Percentiles rank a stretch among this genome's conserved stretches.
These are phyloP conservation scores for Pangasius krempfi DNA, from an alignment of 2,797 vertebrate genomes.

Conservation along the genomic window DNA sequence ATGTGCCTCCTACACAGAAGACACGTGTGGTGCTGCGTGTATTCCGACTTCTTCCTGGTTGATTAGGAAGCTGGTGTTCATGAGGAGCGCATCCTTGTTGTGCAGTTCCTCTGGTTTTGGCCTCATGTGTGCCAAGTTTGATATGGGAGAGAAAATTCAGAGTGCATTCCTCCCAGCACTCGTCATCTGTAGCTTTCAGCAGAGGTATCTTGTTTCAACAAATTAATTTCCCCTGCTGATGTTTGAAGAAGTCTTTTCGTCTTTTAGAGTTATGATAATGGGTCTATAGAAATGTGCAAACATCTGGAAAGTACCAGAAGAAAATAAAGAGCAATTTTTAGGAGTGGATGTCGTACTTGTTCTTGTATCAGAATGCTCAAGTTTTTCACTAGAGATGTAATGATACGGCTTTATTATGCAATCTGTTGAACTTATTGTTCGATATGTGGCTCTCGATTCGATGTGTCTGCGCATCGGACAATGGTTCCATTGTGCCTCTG, in stretches of 20 bases:
- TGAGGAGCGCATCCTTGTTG: neutral
- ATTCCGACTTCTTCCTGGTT: neutral
- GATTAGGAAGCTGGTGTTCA: conserved; percentile 14
- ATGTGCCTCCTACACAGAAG: conserved; percentile 19
- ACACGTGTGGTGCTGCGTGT: neutral
- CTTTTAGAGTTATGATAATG: conserved; percentile 2
- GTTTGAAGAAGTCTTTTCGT: neutral
- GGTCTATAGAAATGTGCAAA: neutral
- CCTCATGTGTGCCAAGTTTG: neutral
- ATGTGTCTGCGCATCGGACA: neutral
- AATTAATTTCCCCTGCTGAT: conserved; percentile 8
- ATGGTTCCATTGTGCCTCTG: neutral
- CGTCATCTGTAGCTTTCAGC: conserved; percentile 14
- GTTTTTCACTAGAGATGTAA: neutral
- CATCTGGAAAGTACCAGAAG: conserved; percentile 31
- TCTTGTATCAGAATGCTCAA: neutral
- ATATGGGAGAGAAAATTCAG: conserved; percentile 22
- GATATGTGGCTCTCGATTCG: neutral
- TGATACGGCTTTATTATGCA: neutral
- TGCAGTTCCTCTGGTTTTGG: neutral
- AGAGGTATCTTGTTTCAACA: conserved; percentile 5
- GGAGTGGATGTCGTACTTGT: neutral
- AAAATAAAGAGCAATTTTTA: neutral
- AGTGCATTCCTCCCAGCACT: conserved; percentile 10
- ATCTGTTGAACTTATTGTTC: neutral